Percentiles rank a stretch among this genome's conserved stretches.
phyloP scores from a whole-genome alignment of 1,140 invertebrate species.

The Drosophila parabipectinata region DNA sequence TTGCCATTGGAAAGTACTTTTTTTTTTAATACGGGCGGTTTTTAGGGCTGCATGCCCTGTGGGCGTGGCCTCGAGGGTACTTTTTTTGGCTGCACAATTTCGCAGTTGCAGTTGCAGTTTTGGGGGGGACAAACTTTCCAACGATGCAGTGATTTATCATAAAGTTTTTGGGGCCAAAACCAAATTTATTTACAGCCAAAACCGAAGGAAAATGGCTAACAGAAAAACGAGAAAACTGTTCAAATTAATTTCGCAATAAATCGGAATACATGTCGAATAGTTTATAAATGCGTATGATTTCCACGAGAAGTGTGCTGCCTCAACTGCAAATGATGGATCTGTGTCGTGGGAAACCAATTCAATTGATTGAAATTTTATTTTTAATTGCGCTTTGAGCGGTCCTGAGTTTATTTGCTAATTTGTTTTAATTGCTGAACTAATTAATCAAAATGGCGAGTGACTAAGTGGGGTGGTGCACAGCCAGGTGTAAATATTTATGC shows the following conservation, averaged over 20 bases:
- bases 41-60: slow-evolving; percentile 17
- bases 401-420: slow-evolving; percentile 42
- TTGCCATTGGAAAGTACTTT: slow-evolving; percentile 48
- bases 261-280: slow-evolving; percentile 18
- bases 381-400: slow-evolving; percentile 31
- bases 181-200: slow-evolving; percentile 40
- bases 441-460: slow-evolving; percentile 23
- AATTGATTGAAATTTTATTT: slow-evolving; percentile 32
- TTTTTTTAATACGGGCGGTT: slow-evolving; percentile 11
- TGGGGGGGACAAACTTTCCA: slow-evolving; percentile 34
- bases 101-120: slow-evolving; percentile 21
- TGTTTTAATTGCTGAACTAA: slow-evolving; percentile 43
- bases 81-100: slow-evolving; percentile 22
- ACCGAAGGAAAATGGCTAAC: not conserved
- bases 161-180: slow-evolving; percentile 51
- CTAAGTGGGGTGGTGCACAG: slow-evolving; percentile 16
- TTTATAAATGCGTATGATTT: slow-evolving; percentile 6
- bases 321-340: slow-evolving; percentile 2
- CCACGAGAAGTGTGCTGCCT: not conserved
- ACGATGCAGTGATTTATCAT: slow-evolving; percentile 61
- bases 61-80: slow-evolving; percentile 37
- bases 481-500: slow-evolving; percentile 39
- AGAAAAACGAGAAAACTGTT: slow-evolving; percentile 22
- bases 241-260: slow-evolving; percentile 43
- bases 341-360: slow-evolving; percentile 4